Evolutionary conservation across 2,888 invertebrate genomes (phyloP).

Genomic region (Philhelius pedissequus): DNA sequence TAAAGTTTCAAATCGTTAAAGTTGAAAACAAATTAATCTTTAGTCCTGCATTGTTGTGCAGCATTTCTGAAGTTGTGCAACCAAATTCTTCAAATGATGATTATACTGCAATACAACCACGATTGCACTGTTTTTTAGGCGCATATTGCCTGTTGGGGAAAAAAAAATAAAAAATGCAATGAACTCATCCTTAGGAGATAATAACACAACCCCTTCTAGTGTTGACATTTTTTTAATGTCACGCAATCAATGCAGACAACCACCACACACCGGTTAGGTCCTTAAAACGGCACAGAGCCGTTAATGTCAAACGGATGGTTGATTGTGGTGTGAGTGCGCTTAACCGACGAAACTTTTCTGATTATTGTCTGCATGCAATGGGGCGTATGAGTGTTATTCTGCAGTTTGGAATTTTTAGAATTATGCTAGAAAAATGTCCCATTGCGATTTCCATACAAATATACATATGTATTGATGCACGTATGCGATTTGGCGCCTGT

Average conservation of each 20-base stretch:
- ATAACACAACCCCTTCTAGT: conserved; percentile 24
- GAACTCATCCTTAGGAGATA: conserved; percentile 37
- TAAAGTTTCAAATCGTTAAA: not conserved
- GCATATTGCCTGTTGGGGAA: conserved; percentile 35
- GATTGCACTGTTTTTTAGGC: conserved; percentile 41
- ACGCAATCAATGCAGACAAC: conserved; percentile 60
- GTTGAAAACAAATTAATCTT: conserved; percentile 9
- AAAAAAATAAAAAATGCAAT: not conserved
- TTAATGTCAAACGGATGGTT: conserved; percentile 38
- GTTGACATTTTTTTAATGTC: conserved; percentile 45
- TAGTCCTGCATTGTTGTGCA: conserved; percentile 51
- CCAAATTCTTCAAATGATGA: conserved; percentile 65
- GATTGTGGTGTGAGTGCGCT: conserved; percentile 27
- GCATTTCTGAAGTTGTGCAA: conserved; percentile 61
- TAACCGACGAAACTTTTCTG: conserved; percentile 64
- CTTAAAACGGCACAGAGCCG: conserved; percentile 32
- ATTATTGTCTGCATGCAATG: conserved; percentile 68
- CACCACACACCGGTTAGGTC: not conserved
- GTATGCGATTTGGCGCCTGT: conserved; percentile 16
- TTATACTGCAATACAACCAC: conserved; percentile 57
- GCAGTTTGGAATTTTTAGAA: conserved; percentile 50
- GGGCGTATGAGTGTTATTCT: conserved; percentile 59
- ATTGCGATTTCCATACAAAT: not conserved
- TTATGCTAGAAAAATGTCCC: not conserved
- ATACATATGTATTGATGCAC: not conserved